Conservation (phyloP, 2,888 invertebrate species). For the Deilephila elpenor region DNA sequence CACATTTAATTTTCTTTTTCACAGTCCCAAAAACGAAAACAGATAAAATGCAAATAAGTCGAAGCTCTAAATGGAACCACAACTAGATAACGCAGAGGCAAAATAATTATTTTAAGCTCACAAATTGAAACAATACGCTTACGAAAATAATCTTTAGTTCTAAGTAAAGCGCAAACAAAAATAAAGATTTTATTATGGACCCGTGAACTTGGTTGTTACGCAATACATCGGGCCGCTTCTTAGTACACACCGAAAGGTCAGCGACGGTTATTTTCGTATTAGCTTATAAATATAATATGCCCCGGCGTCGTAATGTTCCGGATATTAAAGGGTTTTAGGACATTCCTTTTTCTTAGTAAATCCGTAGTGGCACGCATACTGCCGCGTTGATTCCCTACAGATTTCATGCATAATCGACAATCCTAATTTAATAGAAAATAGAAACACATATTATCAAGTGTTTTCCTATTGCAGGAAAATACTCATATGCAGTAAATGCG, state of each 20-base stretch:
- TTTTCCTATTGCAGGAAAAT: too few relatives aligned
- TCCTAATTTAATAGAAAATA: too few relatives aligned
- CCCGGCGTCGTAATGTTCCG: not conserved
- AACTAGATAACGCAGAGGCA: too few relatives aligned
- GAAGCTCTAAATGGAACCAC: too few relatives aligned
- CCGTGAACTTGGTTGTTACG: not conserved
- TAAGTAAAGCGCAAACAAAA: not conserved
- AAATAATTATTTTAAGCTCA: not conserved
- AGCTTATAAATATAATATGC: conserved; percentile 1
- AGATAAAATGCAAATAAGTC: too few relatives aligned
- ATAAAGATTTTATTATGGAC: not conserved
- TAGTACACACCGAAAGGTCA: conserved; percentile 4
- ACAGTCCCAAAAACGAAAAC: too few relatives aligned
- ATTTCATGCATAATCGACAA: too few relatives aligned
- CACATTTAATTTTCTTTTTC: too few relatives aligned
- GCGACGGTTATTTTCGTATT: conserved; percentile 2
- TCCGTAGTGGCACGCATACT: not conserved
- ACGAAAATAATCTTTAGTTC: not conserved
- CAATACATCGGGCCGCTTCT: not conserved
- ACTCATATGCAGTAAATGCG: too few relatives aligned
- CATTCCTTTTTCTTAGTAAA: not conserved
- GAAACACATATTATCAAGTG: too few relatives aligned
- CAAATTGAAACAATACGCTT: not conserved
- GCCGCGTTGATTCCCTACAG: not conserved
- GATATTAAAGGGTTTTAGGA: not conserved